Evolutionary conservation across 2,888 invertebrate genomes (phyloP).

Genomic region (Rhorus exstirpatorius): DNA sequence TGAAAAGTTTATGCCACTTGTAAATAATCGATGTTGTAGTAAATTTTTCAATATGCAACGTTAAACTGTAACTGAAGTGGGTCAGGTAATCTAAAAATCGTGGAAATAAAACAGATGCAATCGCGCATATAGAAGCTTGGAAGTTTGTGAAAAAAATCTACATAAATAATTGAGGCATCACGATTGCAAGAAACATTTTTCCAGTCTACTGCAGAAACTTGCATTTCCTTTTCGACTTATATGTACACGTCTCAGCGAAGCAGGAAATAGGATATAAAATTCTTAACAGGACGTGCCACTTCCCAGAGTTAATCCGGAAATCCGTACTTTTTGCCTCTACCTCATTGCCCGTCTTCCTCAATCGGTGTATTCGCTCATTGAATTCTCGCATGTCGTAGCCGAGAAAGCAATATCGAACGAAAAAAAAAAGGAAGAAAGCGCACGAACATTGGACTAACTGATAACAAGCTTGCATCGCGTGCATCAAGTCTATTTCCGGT

Average conservation of each 20-base stretch:
- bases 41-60: no score
- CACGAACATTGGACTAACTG: constrained; percentile 19
- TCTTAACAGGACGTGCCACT: constrained; percentile 35
- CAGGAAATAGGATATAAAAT: constrained; percentile 38
- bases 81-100: no score
- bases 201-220: no score
- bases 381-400: constrained; percentile 61
- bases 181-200: no score
- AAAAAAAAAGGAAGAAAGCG: constrained; percentile 12
- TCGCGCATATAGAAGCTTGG: no score
- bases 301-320: constrained; percentile 51
- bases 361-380: constrained; percentile 54
- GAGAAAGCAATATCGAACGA: constrained; percentile 1
- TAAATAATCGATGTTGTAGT: no score
- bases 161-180: no score
- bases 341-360: constrained; percentile 10
- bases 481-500: constrained; percentile 64
- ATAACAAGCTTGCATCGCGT: constrained; percentile 61
- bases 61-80: no score
- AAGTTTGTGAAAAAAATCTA: no score
- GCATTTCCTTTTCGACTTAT: no score
- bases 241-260: background rate
- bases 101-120: no score
- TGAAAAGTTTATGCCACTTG: no score
- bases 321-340: constrained; percentile 5